Evolutionary conservation across 1,140 invertebrate genomes (phyloP), one percentile per base, ranked within the genome.

Genomic region (Aphelinus atriplicis): DNA sequence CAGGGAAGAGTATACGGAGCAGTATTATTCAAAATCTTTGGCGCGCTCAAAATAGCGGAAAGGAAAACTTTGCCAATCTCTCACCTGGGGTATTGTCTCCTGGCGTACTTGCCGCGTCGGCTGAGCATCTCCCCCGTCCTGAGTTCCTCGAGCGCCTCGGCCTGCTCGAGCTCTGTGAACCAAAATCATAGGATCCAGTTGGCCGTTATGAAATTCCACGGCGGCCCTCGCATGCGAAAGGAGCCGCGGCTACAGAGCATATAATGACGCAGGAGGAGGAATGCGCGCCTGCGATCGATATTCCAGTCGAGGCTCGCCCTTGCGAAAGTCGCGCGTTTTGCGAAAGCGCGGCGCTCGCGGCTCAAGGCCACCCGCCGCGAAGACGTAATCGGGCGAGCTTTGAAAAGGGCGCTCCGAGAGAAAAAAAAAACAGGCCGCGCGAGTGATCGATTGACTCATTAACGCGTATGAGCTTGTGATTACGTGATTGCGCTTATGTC

Each of bases 161-260:
- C 65, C 47, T 81, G 74, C 50, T 80, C 80, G 77, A 79, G 65
- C 43, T 81, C 80, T 80, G 69, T 7, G 68, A 77, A 43, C 1
- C 7, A 57, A 65, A 7, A 58, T 26, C 26, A 26, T 26, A 26
- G 57, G 6, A 26, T n/a, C 6, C n/a, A 60, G 58, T 61, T 26
- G 26, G 26, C 26, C 26, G 26, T 26, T 26, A 26, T 26, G 26
- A 26, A 26, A 26, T 26, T 26, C 26, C 26, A 26, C 26, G 26
- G 26, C 26, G 26, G 26, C 26, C 26, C 26, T 26, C 26, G 26
- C 26, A 26, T 26, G 26, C 26, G 26, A 26, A 26, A 26, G 26
- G 26, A 26, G 26, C 26, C 26, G 26, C 26, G 26, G 26, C 26
- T 26, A 26, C 26, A 26, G 26, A 26, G 26, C 26, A 26, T 26